Evolutionary conservation across 2,113 vertebrate species (phyloP), one percentile per base, ranked within the genome.

Genomic region (Pontoporia blainvillei): DNA sequence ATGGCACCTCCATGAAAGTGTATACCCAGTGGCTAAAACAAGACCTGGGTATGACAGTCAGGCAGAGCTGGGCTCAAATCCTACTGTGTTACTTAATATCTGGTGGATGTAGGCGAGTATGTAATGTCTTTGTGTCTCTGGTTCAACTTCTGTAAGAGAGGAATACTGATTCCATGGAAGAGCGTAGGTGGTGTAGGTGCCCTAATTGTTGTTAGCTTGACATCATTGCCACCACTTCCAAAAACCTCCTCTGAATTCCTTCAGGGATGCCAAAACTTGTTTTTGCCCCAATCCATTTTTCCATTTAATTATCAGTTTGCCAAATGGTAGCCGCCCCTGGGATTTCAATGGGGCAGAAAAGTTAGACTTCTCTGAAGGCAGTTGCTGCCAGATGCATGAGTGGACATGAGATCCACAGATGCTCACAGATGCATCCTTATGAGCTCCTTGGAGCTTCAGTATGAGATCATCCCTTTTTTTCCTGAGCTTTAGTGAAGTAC

Each of bases 141-240:
- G 11, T 87, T 59, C 59, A 62, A 54, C 3, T 64, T 85, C 20
- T 90, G 18, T 54, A 71, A 7, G 9, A 44, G 29, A 10, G 29
- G 7, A 13, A 44, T 78, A 27, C 20, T 0, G 12, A 44, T 34
- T 25, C 23, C 17, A n/a, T n/a, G 25, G 5, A 5, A 5, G 4
- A 52, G 15, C 17, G 6, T 27, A 6, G 29, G 20, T 21, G 14
- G 71, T 25, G 11, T 13, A 41, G 4, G n/a, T 14, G 12, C 4
- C 49, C 34, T 21, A 8, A 44, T 25, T 49, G 36, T 41, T 84
- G 12, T 78, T 61, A 87, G 14, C 29, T 20, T 69, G 18, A 29
- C 25, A 57, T 79, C 72, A 86, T 20, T 34, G 4, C 31, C 75
- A 36, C 6, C 4, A 3, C 21, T 64, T 86, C 64, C 44, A 62